A percentile compares a stretch with the other conserved stretches of the same genome.
These are phyloP conservation scores for Tipula vernalis DNA, from an alignment of 2,888 invertebrate species.

Conservation along the genomic window DNA sequence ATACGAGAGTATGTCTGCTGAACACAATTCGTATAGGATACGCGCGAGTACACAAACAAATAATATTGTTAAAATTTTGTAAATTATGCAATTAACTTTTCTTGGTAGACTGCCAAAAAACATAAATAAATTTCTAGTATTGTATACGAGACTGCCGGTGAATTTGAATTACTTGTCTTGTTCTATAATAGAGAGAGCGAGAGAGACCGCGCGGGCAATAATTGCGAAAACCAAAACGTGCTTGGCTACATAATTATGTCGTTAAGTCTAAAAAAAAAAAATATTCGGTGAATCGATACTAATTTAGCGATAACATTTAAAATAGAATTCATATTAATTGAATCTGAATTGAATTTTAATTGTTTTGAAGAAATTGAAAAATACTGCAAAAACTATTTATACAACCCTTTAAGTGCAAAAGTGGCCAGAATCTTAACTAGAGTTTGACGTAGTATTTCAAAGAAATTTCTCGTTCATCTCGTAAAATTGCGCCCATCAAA, in stretches of 20 bases:
- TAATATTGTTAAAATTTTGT: neutral
- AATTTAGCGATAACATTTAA: neutral
- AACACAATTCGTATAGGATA: neutral
- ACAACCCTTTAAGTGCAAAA: neutral
- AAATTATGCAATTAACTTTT: neutral
- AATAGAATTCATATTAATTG: neutral
- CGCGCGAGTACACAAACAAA: slow-evolving; percentile 8
- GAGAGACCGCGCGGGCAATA: neutral
- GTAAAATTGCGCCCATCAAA: too few species aligned
- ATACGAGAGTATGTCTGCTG: too few species aligned
- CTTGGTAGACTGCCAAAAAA: neutral
- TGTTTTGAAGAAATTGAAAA: neutral
- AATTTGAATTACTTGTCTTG: neutral
- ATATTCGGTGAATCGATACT: neutral
- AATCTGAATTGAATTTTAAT: neutral
- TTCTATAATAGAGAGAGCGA: neutral
- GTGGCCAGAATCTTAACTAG: too few species aligned
- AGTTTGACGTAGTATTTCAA: too few species aligned
- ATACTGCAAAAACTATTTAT: neutral
- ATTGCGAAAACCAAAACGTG: neutral
- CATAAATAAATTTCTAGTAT: neutral
- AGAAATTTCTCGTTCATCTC: too few species aligned
- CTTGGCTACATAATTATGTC: neutral
- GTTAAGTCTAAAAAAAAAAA: neutral
- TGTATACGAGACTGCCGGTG: neutral